Percentiles rank a stretch among this genome's conserved stretches.
phyloP scores from a whole-genome alignment of 2,797 vertebrate genomes.

The Jordanella pulchra region DNA sequence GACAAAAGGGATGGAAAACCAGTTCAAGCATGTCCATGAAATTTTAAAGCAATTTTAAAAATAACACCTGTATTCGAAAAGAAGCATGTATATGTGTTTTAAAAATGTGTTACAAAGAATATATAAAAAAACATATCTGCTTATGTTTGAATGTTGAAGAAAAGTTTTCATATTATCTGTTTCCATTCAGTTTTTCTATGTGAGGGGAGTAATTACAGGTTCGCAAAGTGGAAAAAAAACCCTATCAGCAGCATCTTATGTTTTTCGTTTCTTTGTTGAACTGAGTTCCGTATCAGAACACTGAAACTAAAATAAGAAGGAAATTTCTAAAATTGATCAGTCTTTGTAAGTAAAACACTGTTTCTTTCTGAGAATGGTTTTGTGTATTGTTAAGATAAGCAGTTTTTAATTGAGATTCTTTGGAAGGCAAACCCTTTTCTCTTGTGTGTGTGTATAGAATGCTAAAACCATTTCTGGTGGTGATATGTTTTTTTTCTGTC shows the following conservation, averaged over 20 bases:
- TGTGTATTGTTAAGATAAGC: background rate
- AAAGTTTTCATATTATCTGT: background rate
- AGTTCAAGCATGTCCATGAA: background rate
- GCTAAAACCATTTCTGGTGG: background rate
- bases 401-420: background rate
- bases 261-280: background rate
- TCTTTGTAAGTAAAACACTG: background rate
- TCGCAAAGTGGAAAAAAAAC: background rate
- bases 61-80: no score
- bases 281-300: background rate
- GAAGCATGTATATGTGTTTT: background rate
- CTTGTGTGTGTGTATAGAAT: background rate
- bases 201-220: background rate
- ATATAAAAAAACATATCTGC: background rate
- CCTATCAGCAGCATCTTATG: no score
- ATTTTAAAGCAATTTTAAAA: no score
- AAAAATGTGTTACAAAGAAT: background rate
- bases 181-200: background rate
- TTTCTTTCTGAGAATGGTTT: background rate
- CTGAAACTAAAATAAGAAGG: background rate
- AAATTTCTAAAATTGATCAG: background rate
- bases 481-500: background rate
- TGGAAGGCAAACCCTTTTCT: background rate
- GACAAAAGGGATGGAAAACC: background rate
- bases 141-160: background rate